A percentile compares a stretch with the other conserved stretches of the same genome.
phyloP scores from a whole-genome alignment of 2,797 vertebrate species.

The Sebastiscus tertius region DNA sequence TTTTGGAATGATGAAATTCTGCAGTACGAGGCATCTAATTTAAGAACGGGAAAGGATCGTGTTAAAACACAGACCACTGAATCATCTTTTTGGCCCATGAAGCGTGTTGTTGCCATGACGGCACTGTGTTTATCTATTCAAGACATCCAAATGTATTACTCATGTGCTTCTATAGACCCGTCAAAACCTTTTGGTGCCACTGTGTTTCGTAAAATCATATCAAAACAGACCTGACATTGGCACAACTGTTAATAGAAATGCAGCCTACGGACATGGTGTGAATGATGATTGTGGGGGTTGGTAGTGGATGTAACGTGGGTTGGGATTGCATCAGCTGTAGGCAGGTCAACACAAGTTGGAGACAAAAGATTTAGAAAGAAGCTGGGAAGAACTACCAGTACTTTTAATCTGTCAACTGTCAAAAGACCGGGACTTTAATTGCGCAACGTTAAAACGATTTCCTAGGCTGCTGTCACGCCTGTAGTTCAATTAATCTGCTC shows the following conservation, averaged over 20 bases:
- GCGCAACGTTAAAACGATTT: background rate
- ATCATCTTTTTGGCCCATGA: slow-evolving; percentile 16
- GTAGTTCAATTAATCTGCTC: background rate
- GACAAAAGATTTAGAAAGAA: background rate
- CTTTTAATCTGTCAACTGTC: background rate
- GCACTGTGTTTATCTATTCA: background rate
- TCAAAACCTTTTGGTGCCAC: slow-evolving; percentile 10
- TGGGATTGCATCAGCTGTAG: slow-evolving; percentile 16
- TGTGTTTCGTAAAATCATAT: background rate
- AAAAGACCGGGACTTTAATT: background rate
- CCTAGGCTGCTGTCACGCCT: background rate
- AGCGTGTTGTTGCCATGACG: slow-evolving; percentile 21
- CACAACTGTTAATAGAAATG: background rate
- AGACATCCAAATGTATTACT: slow-evolving; percentile 9
- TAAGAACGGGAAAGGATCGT: background rate
- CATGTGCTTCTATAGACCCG: background rate
- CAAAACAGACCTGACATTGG: slow-evolving; percentile 11
- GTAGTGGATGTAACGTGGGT: background rate
- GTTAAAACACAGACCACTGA: slow-evolving; percentile 41
- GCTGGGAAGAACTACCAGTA: background rate
- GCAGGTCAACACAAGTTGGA: slow-evolving; percentile 39
- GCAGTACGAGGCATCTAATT: background rate
- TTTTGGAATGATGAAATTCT: slow-evolving; percentile 9
- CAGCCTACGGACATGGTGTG: background rate
- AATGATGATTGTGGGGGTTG: background rate